Evolutionary conservation across 2,113 vertebrate genomes (phyloP).

Genomic region (Solea solea): DNA sequence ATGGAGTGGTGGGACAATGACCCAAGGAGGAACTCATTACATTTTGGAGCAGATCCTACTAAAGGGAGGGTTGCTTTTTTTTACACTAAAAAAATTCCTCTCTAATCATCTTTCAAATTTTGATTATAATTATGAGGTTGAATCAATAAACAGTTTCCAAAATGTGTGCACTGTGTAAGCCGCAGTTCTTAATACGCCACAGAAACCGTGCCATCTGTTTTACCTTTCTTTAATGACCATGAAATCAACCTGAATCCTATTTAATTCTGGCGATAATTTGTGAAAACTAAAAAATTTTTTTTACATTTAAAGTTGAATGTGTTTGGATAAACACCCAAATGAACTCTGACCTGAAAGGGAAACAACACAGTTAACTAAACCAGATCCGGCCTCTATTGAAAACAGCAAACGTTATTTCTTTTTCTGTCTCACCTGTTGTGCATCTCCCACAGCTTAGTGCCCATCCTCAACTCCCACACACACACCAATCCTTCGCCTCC

Average conservation of each 20-base stretch:
- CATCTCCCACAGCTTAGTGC: constrained; percentile 94
- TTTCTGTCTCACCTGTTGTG: constrained; percentile 86
- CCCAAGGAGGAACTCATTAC: no score
- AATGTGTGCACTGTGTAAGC: neutral
- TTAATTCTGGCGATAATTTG: no score
- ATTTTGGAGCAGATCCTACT: no score
- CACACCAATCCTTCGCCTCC: constrained; percentile 92
- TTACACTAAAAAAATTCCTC: no score
- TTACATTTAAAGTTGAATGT: no score
- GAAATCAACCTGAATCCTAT: no score
- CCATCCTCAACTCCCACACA: constrained; percentile 94
- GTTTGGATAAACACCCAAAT: neutral
- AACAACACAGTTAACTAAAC: neutral
- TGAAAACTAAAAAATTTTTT: no score
- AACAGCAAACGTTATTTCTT: neutral
- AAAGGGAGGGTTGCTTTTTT: no score
- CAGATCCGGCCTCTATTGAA: neutral
- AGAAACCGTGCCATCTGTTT: neutral
- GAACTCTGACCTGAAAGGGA: neutral
- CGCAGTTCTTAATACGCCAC: neutral
- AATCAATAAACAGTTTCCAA: neutral
- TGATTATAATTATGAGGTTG: neutral
- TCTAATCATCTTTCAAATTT: no score
- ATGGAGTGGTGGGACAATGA: no score
- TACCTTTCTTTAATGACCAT: no score